Percentiles rank a stretch among this genome's conserved stretches.
Conservation (phyloP, 2,797 vertebrate species). For the Novumbra hubbsi region DNA sequence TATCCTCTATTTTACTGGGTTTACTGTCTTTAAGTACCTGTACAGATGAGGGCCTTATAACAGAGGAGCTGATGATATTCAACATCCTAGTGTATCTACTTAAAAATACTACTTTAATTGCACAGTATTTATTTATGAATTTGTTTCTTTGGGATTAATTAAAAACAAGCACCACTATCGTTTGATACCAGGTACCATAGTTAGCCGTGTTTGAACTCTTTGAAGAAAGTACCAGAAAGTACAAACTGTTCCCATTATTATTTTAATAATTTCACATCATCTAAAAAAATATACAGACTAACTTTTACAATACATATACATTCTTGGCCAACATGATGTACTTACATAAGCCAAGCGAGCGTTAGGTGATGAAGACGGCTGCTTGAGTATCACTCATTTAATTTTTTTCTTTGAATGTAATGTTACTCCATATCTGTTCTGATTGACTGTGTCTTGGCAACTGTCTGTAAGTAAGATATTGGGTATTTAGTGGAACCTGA, state of each 20-base stretch:
- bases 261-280: too few species aligned
- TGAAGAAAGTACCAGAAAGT: background rate
- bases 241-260: background rate
- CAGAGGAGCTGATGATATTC: background rate
- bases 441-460: background rate
- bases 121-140: background rate
- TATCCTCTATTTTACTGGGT: background rate
- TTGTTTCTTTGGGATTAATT: background rate
- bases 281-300: background rate
- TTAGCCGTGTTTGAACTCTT: background rate
- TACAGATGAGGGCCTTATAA: background rate
- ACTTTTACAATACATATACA: background rate
- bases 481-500: background rate
- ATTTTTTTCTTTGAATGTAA: background rate
- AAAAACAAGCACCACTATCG: background rate
- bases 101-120: background rate
- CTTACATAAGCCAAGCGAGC: background rate
- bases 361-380: background rate
- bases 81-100: background rate
- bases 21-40: background rate
- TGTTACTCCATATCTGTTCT: background rate
- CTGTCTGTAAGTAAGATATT: background rate
- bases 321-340: background rate
- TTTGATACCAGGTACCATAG: background rate
- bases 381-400: background rate